Conservation (phyloP, 2,797 vertebrate species). For the Lepilemur septentrionalis region DNA sequence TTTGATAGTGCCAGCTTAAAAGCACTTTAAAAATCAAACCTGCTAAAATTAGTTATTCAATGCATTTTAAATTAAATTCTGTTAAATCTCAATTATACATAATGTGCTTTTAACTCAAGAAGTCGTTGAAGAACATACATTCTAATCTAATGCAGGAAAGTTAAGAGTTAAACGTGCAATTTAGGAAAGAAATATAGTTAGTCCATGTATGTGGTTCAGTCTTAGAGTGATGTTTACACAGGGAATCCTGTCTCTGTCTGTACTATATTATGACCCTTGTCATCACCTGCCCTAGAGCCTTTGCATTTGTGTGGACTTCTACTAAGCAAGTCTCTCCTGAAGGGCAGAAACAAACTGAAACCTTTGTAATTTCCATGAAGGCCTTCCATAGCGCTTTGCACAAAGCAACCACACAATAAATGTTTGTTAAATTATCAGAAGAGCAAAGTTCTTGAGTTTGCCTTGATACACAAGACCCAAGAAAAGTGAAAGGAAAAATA, state of each 20-base stretch:
- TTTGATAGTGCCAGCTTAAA: slow-evolving; percentile 22
- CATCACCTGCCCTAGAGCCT: slow-evolving; percentile 48
- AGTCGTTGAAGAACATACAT: not conserved
- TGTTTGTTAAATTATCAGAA: not conserved
- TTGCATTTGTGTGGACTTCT: slow-evolving; percentile 34
- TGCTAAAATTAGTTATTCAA: slow-evolving; percentile 8
- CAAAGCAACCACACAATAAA: not conserved
- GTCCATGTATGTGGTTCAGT: not conserved
- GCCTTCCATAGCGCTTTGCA: not conserved
- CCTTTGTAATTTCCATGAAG: slow-evolving; percentile 14
- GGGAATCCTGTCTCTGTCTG: slow-evolving; percentile 55
- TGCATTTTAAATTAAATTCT: slow-evolving; percentile 31
- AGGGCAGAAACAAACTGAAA: slow-evolving; percentile 53
- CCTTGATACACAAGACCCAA: not conserved
- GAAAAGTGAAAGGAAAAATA: slow-evolving; percentile 47
- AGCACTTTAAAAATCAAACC: slow-evolving; percentile 11
- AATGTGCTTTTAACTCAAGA: not conserved
- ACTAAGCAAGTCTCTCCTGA: slow-evolving; percentile 38
- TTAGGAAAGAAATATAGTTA: slow-evolving; percentile 54
- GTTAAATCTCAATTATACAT: not conserved
- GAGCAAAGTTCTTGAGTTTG: not conserved
- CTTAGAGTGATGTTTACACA: slow-evolving; percentile 48
- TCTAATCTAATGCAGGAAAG: not conserved
- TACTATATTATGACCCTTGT: slow-evolving; percentile 59
- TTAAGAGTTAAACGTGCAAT: slow-evolving; percentile 52